Evolutionary conservation across 2,113 vertebrate species (phyloP), one percentile per base, ranked within the genome.

Genomic region (Ailuropoda melanoleuca): DNA sequence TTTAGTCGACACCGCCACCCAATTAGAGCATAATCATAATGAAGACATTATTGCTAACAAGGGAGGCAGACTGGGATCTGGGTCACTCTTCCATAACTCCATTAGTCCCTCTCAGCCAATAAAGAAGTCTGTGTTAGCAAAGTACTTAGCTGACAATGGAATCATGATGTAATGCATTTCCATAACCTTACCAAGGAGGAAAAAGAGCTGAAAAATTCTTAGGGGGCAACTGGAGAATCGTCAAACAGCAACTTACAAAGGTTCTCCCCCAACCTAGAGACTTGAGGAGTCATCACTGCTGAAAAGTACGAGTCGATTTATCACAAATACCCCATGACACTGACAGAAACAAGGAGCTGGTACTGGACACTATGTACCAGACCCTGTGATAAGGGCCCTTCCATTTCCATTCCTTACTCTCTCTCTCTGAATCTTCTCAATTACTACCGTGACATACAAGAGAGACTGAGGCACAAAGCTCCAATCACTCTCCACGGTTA

Each of bases 21-120:
- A 97, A 92, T 95, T 95, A 95, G 77, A 78, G 48, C 56, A 80
- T 93, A 92, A 95, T 90, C 93, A 93, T 87, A 94, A 96, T 56
- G 64, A 93, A 94, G 77, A 83, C 88, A 91, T 75, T 86, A 88
- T 19, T 82, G 88, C 85, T 93, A 82, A 97, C 91, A 68, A 97
- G n/a, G 31, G 85, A 95, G 17, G 66, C 66, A 64, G 95, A 82
- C 94, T 21, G 70, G 66, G 82, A 96, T 97, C 96, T 95, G 66
- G 77, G 93, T 95, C 97, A 93, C 34, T 87, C 92, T 82, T 88
- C 92, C 34, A 55, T 84, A 96, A 88, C 55, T 94, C 90, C 89
- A 19, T 94, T 64, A 90, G 93, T n/a, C 97, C 78, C 77, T 93
- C 55, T 86, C 88, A 74, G 34, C 72, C 66, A 94, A 93, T 92